A percentile compares a stretch with the other conserved stretches of the same genome.
Evolutionary conservation across 2,888 invertebrate genomes (phyloP).

Genomic region (Caenorhabditis sp.): DNA sequence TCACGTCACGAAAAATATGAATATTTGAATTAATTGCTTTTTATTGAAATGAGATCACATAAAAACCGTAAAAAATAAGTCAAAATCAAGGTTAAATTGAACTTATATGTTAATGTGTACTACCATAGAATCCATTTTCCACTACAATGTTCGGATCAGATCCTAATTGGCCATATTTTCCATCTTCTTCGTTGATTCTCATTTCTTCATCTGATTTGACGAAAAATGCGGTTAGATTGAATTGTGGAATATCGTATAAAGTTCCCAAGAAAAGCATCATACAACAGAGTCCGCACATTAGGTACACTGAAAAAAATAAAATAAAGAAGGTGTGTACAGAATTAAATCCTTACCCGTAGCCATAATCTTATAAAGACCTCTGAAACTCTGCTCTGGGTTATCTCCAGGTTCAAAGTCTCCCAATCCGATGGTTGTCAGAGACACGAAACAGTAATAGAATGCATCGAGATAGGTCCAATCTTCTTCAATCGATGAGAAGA

Average conservation of each 20-base stretch:
- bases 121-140: conserved; percentile 30
- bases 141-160: conserved; percentile 7
- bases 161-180: conserved; percentile 32
- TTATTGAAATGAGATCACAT: neutral
- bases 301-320: conserved; percentile 75
- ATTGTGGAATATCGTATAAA: conserved; percentile 87
- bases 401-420: conserved; percentile 88
- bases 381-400: conserved; percentile 80
- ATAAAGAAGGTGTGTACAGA: conserved; percentile 3
- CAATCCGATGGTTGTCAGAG: conserved; percentile 86
- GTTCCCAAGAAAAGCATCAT: conserved; percentile 85
- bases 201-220: conserved; percentile 50
- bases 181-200: conserved; percentile 40
- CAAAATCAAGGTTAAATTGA: neutral
- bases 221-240: conserved; percentile 78
- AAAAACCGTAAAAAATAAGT: conserved; percentile 9
- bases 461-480: conserved; percentile 81
- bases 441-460: conserved; percentile 89
- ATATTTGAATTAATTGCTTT: neutral
- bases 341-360: conserved; percentile 75
- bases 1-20: neutral
- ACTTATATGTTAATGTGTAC: conserved; percentile 7
- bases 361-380: conserved; percentile 84
- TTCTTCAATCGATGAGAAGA: conserved; percentile 80
- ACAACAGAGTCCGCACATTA: conserved; percentile 83